Evolutionary conservation across 2,888 invertebrate genomes (phyloP).

Genomic region (Dryomyza anilis): DNA sequence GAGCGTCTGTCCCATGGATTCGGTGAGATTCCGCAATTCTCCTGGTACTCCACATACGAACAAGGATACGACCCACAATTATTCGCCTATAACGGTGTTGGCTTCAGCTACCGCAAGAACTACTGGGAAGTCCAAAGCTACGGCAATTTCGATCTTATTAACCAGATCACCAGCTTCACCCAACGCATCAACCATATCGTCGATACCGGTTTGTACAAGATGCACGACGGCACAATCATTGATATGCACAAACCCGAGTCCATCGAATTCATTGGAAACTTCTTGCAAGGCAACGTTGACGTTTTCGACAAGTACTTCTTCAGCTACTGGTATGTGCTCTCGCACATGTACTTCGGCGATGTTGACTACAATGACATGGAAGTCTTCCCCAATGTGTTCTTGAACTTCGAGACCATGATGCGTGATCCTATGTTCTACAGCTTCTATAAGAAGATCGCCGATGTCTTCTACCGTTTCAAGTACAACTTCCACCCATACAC

Average conservation of each 20-base stretch:
- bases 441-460: slow-evolving; percentile 68
- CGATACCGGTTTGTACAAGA: slow-evolving; percentile 62
- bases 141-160: slow-evolving; percentile 47
- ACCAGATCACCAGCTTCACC: slow-evolving; percentile 54
- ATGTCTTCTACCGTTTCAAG: slow-evolving; percentile 68
- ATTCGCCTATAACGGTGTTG: slow-evolving; percentile 67
- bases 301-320: slow-evolving; percentile 50
- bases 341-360: slow-evolving; percentile 49
- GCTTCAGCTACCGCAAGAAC: slow-evolving; percentile 67
- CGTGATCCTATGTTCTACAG: slow-evolving; percentile 78
- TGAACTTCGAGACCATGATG: slow-evolving; percentile 69
- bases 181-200: slow-evolving; percentile 63
- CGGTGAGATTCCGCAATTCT: slow-evolving; percentile 66
- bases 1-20: slow-evolving; percentile 71
- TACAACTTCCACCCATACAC: slow-evolving; percentile 67
- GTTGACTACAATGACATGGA: slow-evolving; percentile 43
- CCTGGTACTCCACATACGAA: slow-evolving; percentile 63
- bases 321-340: slow-evolving; percentile 48
- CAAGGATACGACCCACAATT: slow-evolving; percentile 68
- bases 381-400: slow-evolving; percentile 64
- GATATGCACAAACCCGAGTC: slow-evolving; percentile 68
- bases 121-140: slow-evolving; percentile 49
- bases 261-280: slow-evolving; percentile 69
- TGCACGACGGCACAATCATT: slow-evolving; percentile 64
- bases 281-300: slow-evolving; percentile 67